Evolutionary conservation across 2,797 vertebrate genomes (phyloP).

Genomic region (Tachyglossus aculeatus): DNA sequence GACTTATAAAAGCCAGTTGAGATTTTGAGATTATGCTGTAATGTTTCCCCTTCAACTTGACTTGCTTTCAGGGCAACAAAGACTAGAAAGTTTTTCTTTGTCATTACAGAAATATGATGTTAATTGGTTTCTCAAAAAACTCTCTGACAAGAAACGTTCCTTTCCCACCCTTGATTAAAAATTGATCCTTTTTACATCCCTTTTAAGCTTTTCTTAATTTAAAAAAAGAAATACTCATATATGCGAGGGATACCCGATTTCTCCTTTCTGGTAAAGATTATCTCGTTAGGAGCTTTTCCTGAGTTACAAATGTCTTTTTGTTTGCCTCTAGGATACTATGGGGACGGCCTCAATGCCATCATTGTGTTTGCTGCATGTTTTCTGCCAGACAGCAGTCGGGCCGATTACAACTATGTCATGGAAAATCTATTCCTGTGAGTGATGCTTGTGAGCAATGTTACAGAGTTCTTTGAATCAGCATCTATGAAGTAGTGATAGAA

Average conservation of each 20-base stretch:
- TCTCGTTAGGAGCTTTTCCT: constrained; percentile 42
- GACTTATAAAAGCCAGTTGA: no score
- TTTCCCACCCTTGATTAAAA: background rate
- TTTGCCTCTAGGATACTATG: constrained; percentile 89
- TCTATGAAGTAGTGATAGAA: constrained; percentile 28
- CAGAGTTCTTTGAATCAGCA: constrained; percentile 45
- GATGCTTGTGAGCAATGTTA: constrained; percentile 37
- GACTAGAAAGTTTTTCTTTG: background rate
- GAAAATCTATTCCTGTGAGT: constrained; percentile 99
- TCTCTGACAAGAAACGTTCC: background rate
- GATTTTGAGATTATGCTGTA: no score
- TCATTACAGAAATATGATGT: background rate
- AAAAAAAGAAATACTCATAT: background rate
- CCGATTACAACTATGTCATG: constrained; percentile 98
- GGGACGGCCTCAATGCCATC: constrained; percentile 93
- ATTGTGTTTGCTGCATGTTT: constrained; percentile 98
- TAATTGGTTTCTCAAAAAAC: constrained; percentile 6
- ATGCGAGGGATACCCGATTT: constrained; percentile 2
- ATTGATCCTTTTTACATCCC: background rate
- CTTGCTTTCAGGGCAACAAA: background rate
- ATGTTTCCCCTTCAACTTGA: background rate
- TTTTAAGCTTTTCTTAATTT: background rate
- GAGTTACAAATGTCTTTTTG: constrained; percentile 57
- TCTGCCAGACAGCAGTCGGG: constrained; percentile 93
- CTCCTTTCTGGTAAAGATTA: constrained; percentile 23